Evolutionary conservation across 1,140 invertebrate species (phyloP), one percentile per base, ranked within the genome.

Genomic region (Brachionus paranguensis): DNA sequence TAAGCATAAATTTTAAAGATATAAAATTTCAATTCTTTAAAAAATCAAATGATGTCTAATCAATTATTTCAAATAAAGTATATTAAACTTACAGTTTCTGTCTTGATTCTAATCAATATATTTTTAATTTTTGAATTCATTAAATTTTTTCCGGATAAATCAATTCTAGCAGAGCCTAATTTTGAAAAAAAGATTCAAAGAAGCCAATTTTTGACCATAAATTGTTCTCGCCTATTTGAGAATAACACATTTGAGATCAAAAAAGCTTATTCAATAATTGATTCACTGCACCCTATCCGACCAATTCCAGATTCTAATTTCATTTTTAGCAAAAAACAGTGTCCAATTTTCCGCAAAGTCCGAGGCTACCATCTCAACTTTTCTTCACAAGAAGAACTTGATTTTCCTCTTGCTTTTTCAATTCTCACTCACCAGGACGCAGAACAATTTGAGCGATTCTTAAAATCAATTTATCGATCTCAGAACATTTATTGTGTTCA

Each of bases 401-500:
- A 41, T 10, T 72, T 72, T 33, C 70, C 70, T 20, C 70, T 72
- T 0, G 70, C 88, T 27, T 89, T 85, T 84, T 87, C 85, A 65
- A 86, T 88, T 20, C 78, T 88, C 1, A 85, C 88, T n/a, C 86
- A 88, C 70, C 87, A 86, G 50, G 85, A 88, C 53, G 83, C 86
- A 2, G 86, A 85, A 27, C 88, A 88, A 81, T 84, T 87, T 3
- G 86, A 87, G 41, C 74, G 86, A 12, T 84, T 88, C 8, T 85
- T 89, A 2, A 74, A 86, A 29, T 86, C 87, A 1, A 87, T 89
- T 24, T 88, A 88, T 74, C 78, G 86, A 33, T 86, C 87, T 6
- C 88, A 89, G 47, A 88, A 89, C 84, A 53, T 84, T 1, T 89
- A 88, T 79, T 89, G 88, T 84, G 85, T 89, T 27, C 87, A 87